Conservation (phyloP, 1,140 invertebrate genomes). For the Mactra quadrangularis region DNA sequence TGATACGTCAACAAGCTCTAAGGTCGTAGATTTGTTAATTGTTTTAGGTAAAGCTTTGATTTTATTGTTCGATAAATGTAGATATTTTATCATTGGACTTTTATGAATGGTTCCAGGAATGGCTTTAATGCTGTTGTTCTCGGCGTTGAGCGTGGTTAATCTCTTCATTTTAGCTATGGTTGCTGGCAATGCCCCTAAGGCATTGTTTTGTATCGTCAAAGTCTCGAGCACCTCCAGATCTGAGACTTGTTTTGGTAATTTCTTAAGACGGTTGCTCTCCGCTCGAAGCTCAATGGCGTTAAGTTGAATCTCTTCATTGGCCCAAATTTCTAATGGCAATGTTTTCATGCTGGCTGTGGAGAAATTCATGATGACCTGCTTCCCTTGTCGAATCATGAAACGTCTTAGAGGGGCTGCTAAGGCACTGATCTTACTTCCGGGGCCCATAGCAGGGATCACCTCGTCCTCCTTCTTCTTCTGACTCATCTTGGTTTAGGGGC, state of each 20-base stretch:
- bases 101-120: conserved; percentile 79
- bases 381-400: conserved; percentile 68
- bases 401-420: conserved; percentile 73
- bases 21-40: conserved; percentile 74
- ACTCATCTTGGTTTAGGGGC: conserved; percentile 66
- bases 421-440: conserved; percentile 79
- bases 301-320: conserved; percentile 80
- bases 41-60: conserved; percentile 78
- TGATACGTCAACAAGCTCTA: conserved; percentile 72
- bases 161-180: conserved; percentile 76
- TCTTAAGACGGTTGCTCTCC: conserved; percentile 80
- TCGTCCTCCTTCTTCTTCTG: conserved; percentile 78
- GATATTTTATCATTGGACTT: conserved; percentile 63
- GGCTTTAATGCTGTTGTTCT: conserved; percentile 74
- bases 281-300: conserved; percentile 70
- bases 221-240: conserved; percentile 70
- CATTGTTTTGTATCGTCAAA: conserved; percentile 76
- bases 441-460: conserved; percentile 76
- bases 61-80: conserved; percentile 77
- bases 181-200: conserved; percentile 72
- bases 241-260: conserved; percentile 76
- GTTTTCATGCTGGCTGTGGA: conserved; percentile 74
- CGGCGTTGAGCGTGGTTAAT: conserved; percentile 70
- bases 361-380: conserved; percentile 71
- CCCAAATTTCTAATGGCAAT: conserved; percentile 78